A percentile compares a stretch with the other conserved stretches of the same genome.
phyloP scores from a whole-genome alignment of 2,888 invertebrate genomes.

The Thymelicus acteon region DNA sequence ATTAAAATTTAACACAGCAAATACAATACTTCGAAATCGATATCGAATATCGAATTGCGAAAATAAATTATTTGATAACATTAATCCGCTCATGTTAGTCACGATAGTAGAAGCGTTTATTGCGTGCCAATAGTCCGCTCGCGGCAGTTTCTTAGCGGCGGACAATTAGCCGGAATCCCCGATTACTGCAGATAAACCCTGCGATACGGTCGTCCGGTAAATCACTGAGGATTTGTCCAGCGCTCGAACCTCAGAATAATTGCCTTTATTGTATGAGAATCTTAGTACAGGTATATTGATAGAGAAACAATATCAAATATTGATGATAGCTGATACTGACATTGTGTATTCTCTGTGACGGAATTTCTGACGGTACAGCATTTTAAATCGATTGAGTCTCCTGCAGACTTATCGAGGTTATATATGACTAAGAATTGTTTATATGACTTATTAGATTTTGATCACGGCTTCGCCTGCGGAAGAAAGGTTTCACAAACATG shows the following conservation, averaged over 20 bases:
- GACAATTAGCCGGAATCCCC: constrained; percentile 21
- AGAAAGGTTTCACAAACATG: no score
- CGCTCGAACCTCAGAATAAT: constrained; percentile 3
- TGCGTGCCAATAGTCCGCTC: constrained; percentile 17
- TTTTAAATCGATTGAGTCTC: no score
- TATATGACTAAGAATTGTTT: no score
- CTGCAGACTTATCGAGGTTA: neutral
- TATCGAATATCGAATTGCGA: neutral
- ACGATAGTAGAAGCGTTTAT: constrained; percentile 15
- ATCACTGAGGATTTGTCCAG: constrained; percentile 19
- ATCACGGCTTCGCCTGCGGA: no score
- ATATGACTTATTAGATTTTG: no score
- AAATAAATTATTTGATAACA: constrained; percentile 6
- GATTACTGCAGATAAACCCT: constrained; percentile 17
- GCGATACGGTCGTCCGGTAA: constrained; percentile 11
- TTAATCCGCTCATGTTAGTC: neutral
- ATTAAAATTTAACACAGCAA: no score
- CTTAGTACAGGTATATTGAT: no score
- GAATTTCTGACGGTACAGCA: neutral
- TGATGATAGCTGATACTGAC: no score
- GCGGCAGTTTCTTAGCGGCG: constrained; percentile 11
- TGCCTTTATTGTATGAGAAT: neutral
- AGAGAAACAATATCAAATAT: no score
- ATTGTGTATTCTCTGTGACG: no score
- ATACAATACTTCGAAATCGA: neutral